Conservation (phyloP, 2,888 invertebrate species). For the Dicycla oo region DNA sequence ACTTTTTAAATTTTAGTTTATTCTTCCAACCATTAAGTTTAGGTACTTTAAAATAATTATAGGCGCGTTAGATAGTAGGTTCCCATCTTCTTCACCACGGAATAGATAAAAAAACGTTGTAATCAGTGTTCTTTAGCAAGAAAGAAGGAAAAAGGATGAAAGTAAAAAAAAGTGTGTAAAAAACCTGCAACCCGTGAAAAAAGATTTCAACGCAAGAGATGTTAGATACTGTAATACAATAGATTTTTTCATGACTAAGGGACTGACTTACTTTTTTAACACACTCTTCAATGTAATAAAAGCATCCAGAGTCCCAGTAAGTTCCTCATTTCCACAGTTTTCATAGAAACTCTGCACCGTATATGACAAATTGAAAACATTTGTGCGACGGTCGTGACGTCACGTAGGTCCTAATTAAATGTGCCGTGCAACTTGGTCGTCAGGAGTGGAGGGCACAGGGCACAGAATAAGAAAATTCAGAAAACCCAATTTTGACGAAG, state of each 20-base stretch:
- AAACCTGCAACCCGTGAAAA: not conserved
- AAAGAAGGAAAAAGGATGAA: too few relatives aligned
- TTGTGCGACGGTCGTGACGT: constrained; percentile 40
- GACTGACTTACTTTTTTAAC: too few relatives aligned
- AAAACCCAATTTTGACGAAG: not conserved
- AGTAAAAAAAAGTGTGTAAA: not conserved
- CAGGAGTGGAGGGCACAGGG: not conserved
- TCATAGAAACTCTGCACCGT: constrained; percentile 24
- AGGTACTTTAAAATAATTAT: too few relatives aligned
- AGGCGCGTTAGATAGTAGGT: too few relatives aligned
- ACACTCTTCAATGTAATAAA: not conserved
- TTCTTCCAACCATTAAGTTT: not conserved
- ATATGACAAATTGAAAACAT: constrained; percentile 56
- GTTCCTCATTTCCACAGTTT: constrained; percentile 1
- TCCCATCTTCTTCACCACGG: not conserved
- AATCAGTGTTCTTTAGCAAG: not conserved
- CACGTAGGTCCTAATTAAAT: constrained; percentile 58
- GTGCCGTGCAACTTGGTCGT: constrained; percentile 45
- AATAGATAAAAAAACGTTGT: not conserved
- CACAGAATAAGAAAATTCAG: constrained; percentile 7
- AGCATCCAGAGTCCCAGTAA: not conserved
- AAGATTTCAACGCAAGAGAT: not conserved
- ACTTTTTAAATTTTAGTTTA: not conserved
- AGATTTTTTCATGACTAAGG: too few relatives aligned
- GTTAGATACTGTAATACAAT: not conserved